Evolutionary conservation across 2,888 invertebrate genomes (phyloP).

Genomic region (Apocheima hispidaria): DNA sequence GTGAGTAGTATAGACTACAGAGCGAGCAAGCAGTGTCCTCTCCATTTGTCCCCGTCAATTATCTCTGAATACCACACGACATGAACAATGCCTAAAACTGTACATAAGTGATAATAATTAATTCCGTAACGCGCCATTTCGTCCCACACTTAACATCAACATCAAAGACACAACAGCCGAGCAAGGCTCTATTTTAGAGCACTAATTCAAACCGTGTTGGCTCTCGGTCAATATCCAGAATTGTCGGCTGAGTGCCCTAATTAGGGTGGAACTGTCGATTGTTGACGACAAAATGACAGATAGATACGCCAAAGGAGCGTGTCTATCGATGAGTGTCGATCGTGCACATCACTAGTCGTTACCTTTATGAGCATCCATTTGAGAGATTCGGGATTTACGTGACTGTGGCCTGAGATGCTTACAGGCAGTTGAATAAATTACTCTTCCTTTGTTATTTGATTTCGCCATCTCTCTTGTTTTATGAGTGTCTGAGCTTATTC

Average conservation of each 20-base stretch:
- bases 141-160: slow-evolving; percentile 6
- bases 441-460: background rate
- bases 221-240: slow-evolving; percentile 28
- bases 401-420: background rate
- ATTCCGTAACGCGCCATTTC: slow-evolving; percentile 1
- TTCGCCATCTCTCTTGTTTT: no score
- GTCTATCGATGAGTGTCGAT: slow-evolving; percentile 20
- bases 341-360: slow-evolving; percentile 27
- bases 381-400: slow-evolving; percentile 17
- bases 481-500: no score
- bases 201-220: slow-evolving; percentile 19
- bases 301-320: slow-evolving; percentile 28
- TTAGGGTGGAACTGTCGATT: slow-evolving; percentile 34
- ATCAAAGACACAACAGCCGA: slow-evolving; percentile 8
- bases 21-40: background rate
- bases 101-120: slow-evolving; percentile 4
- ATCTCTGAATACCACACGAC: background rate
- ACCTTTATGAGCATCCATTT: slow-evolving; percentile 21
- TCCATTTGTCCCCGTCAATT: background rate
- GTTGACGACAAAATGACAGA: slow-evolving; percentile 39
- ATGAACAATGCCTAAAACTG: background rate
- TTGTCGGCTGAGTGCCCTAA: slow-evolving; percentile 36
- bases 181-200: slow-evolving; percentile 12
- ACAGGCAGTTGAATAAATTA: background rate
- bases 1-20: no score